A percentile compares a stretch with the other conserved stretches of the same genome.
phyloP scores from a whole-genome alignment of 2,888 invertebrate genomes.

The Cryptocheilus praepositus region DNA sequence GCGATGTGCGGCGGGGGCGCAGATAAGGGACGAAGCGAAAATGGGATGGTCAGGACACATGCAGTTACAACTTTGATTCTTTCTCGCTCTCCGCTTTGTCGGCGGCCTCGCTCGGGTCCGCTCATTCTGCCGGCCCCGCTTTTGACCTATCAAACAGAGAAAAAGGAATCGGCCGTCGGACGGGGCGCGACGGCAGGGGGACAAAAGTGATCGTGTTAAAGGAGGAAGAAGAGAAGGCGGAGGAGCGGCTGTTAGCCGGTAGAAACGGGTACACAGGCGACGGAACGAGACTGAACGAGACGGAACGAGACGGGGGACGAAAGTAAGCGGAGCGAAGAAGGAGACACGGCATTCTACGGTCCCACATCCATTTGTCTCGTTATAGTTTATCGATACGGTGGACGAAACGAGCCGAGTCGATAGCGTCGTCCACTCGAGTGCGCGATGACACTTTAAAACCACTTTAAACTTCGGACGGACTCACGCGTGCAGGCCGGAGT shows the following conservation, averaged over 20 bases:
- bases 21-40: conserved; percentile 44
- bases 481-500: conserved; percentile 40
- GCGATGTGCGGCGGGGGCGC: conserved; percentile 19
- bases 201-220: conserved; percentile 38
- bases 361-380: conserved; percentile 71
- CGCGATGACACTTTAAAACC: conserved; percentile 70
- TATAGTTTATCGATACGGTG: conserved; percentile 69
- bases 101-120: conserved; percentile 15
- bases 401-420: conserved; percentile 53
- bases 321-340: not conserved
- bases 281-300: not conserved
- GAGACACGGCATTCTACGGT: conserved; percentile 29
- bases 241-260: not conserved
- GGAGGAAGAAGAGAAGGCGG: conserved; percentile 15
- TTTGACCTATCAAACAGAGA: conserved; percentile 3
- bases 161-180: conserved; percentile 1
- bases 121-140: not conserved
- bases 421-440: conserved; percentile 48
- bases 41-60: conserved; percentile 43
- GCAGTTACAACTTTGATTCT: conserved; percentile 63
- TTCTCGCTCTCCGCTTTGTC: not conserved
- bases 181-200: conserved; percentile 20
- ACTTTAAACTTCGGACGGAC: conserved; percentile 65
- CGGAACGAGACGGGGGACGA: not conserved
- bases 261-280: not conserved